Percentiles rank a stretch among this genome's conserved stretches.
Evolutionary conservation across 2,113 vertebrate species (phyloP).

Genomic region (Miniopterus natalensis): DNA sequence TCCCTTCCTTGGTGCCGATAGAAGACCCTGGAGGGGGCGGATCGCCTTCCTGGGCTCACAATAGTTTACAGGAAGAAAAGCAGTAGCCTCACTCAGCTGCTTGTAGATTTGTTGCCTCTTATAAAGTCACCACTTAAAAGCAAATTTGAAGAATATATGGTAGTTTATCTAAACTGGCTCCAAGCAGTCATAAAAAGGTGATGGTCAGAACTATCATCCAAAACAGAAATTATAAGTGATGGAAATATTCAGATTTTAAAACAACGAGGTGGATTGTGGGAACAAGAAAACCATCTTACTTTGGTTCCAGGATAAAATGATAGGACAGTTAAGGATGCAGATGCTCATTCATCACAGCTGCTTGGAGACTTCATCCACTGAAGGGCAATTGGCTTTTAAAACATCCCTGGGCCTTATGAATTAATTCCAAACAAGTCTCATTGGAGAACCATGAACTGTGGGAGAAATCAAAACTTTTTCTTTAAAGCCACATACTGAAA

Average conservation of each 20-base stretch:
- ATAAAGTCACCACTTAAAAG: slow-evolving; percentile 93
- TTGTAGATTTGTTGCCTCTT: slow-evolving; percentile 96
- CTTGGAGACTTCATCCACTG: slow-evolving; percentile 84
- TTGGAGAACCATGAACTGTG: slow-evolving; percentile 84
- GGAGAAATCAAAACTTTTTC: slow-evolving; percentile 81
- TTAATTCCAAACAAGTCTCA: slow-evolving; percentile 78
- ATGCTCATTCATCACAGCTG: slow-evolving; percentile 94
- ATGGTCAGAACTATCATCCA: slow-evolving; percentile 91
- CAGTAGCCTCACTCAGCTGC: slow-evolving; percentile 92
- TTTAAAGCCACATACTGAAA: slow-evolving; percentile 85
- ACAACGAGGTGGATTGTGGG: slow-evolving; percentile 92
- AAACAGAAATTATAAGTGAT: slow-evolving; percentile 88
- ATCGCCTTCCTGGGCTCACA: slow-evolving; percentile 95
- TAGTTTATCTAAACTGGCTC: slow-evolving; percentile 95
- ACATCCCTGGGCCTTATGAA: slow-evolving; percentile 76
- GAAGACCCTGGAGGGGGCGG: slow-evolving; percentile 95
- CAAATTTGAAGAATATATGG: slow-evolving; percentile 95
- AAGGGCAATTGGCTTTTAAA: slow-evolving; percentile 73
- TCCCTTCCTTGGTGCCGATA: slow-evolving; percentile 94
- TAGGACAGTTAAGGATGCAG: slow-evolving; percentile 92
- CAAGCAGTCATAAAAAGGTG: slow-evolving; percentile 94
- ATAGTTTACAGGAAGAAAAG: slow-evolving; percentile 94
- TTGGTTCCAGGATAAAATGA: slow-evolving; percentile 92
- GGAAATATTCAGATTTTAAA: slow-evolving; percentile 94
- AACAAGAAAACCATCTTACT: slow-evolving; percentile 90